These are phyloP conservation scores for Tenthredo amoena DNA, from an alignment of 2,888 invertebrate genomes.

Conservation along the genomic window DNA sequence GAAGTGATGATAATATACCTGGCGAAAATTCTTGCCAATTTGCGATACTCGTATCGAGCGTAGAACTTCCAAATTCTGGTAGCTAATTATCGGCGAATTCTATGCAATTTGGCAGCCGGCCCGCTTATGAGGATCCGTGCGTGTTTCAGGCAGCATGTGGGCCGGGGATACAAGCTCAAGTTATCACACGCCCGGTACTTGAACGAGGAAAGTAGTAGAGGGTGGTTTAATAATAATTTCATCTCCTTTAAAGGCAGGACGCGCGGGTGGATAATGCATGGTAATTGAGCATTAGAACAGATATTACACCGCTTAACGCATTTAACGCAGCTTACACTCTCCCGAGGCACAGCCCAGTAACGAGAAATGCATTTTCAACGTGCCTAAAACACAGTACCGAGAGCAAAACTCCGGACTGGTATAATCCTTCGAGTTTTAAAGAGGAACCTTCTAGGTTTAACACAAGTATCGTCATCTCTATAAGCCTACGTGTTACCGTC, in stretches of 20 bases:
- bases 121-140: conserved; percentile 16
- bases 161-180: conserved; percentile 28
- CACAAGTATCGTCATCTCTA: not conserved
- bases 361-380: conserved; percentile 37
- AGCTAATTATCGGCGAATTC: conserved; percentile 39
- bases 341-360: not conserved
- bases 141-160: conserved; percentile 26
- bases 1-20: not conserved
- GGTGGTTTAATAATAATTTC: conserved; percentile 62
- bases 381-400: not conserved
- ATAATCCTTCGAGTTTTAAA: conserved; percentile 38
- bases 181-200: conserved; percentile 11
- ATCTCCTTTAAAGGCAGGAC: conserved; percentile 59
- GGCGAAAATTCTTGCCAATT: not conserved
- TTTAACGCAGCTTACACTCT: conserved; percentile 58
- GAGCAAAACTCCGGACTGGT: not conserved
- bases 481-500: not conserved
- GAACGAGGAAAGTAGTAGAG: not conserved
- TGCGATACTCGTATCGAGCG: not conserved
- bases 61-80: not conserved
- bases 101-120: conserved; percentile 26
- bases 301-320: conserved; percentile 69
- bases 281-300: conserved; percentile 70
- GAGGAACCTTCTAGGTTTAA: not conserved
- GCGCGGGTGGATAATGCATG: conserved; percentile 67